phyloP scores from a whole-genome alignment of 2,888 invertebrate species.

The Tetragnatha montana region DNA sequence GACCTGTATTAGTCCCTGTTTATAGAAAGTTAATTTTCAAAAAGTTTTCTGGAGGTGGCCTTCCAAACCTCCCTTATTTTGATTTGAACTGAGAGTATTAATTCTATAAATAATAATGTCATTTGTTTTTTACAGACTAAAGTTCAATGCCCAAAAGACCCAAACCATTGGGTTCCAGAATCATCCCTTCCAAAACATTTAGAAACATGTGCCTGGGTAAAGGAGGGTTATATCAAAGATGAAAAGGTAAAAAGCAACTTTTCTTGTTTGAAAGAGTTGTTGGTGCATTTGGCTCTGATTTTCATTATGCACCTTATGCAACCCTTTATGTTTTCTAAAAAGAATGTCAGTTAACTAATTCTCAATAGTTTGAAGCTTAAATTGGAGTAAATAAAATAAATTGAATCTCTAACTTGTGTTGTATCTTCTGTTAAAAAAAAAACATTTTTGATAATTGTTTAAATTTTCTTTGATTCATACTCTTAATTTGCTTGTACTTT shows the following conservation, averaged over 20 bases:
- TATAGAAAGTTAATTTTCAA: background rate
- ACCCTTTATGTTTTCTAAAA: no score
- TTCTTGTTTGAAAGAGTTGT: background rate
- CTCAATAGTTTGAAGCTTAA: no score
- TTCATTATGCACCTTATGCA: no score
- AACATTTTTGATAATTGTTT: no score
- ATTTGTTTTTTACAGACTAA: conserved; percentile 40
- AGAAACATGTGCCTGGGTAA: conserved; percentile 65
- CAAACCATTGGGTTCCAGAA: conserved; percentile 68
- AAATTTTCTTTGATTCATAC: no score
- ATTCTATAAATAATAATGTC: background rate
- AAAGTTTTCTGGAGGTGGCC: background rate
- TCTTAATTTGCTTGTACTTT: background rate
- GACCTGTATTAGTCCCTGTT: no score
- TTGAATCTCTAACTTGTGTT: no score
- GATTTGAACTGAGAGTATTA: background rate
- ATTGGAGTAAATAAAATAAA: no score
- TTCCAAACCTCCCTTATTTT: background rate
- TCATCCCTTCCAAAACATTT: conserved; percentile 67
- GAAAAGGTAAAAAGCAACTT: conserved; percentile 61
- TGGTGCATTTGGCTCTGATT: no score
- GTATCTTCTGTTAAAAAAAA: no score
- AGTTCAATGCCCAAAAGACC: conserved; percentile 65
- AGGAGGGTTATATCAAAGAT: conserved; percentile 71
- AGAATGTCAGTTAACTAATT: no score